Base-by-base conservation (phyloP, 2,888 invertebrate genomes). In the Ferrisia virgata region DNA sequence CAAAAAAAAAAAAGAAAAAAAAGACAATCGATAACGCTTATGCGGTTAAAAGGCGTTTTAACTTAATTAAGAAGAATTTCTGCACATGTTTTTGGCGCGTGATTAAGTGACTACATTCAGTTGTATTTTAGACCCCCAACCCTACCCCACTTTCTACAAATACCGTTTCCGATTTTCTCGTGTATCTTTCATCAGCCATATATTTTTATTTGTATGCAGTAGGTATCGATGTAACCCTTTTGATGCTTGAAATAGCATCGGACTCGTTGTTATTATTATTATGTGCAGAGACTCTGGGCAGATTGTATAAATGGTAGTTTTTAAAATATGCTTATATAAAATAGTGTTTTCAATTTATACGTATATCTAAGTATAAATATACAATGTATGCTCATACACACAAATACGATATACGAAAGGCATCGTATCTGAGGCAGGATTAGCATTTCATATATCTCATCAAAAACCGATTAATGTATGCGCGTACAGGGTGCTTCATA, bases 11-110 rank as follows among this genome's bases (percentile, higher is more conserved):
- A 43, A 47, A 79, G 31, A 76, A 79, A 79, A 25, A 79, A 43
- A 47, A 79, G 31, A 47, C 43, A 47, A 47, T 47, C 40, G 79
- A 43, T 40, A n/a, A n/a, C 28, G 43, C 40, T 36, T 79, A 79
- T 47, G 79, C 79, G 79, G 79, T 79, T 79, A 82, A 82, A 69
- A 58, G 82, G 64, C 40, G 64, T 82, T 82, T 82, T 69, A 82
- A 82, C 82, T 82, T 82, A 82, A 82, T 82, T 82, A 82, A 82
- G 31, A 69, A 82, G 25, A 69, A 47, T 72, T 72, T 72, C 31
- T 18, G 72, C 72, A 72, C 72, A 72, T 72, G 72, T 72, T 72
- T 64, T 72, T 33, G 31, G 31, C 33, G 8, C 72, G 31, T n/a
- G 31, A 33, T 33, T n/a, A 9, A 64, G 11, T 6, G 28, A n/a